phyloP scores from a whole-genome alignment of 2,797 vertebrate genomes.

The Vespertilio murinus region DNA sequence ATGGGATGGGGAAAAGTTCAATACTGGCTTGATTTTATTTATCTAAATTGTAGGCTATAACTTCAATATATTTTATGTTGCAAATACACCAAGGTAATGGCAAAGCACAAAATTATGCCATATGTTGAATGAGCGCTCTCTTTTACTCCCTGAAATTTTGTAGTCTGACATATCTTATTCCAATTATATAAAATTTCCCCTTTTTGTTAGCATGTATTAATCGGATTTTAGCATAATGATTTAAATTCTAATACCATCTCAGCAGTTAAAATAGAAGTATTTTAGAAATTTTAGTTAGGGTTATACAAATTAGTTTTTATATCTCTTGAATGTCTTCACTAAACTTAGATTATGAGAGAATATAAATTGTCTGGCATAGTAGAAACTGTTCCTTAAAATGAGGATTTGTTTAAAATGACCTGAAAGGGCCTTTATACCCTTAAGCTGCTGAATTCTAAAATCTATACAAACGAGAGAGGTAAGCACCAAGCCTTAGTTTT shows the following conservation, averaged over 20 bases:
- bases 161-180: constrained; percentile 39
- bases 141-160: constrained; percentile 54
- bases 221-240: constrained; percentile 51
- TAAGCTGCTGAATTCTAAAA: constrained; percentile 36
- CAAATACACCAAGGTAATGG: constrained; percentile 66
- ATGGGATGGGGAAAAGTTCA: constrained; percentile 72
- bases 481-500: constrained; percentile 25
- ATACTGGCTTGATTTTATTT: constrained; percentile 78
- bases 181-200: constrained; percentile 53
- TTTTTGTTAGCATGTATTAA: constrained; percentile 36
- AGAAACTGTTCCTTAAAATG: background rate
- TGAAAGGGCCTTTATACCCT: background rate
- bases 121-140: constrained; percentile 47
- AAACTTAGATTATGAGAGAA: background rate
- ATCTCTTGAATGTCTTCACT: constrained; percentile 39
- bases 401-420: constrained; percentile 32
- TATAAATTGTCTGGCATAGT: constrained; percentile 1
- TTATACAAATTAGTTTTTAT: constrained; percentile 55
- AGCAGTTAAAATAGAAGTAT: constrained; percentile 33
- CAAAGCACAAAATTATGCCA: constrained; percentile 68
- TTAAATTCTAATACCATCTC: constrained; percentile 48
- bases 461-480: background rate
- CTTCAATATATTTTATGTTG: constrained; percentile 71
- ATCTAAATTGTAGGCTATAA: constrained; percentile 73
- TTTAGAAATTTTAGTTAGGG: constrained; percentile 36